Percentiles rank a stretch among this genome's conserved stretches.
Conservation (phyloP, 2,113 vertebrate species). For the Rallus limicola region DNA sequence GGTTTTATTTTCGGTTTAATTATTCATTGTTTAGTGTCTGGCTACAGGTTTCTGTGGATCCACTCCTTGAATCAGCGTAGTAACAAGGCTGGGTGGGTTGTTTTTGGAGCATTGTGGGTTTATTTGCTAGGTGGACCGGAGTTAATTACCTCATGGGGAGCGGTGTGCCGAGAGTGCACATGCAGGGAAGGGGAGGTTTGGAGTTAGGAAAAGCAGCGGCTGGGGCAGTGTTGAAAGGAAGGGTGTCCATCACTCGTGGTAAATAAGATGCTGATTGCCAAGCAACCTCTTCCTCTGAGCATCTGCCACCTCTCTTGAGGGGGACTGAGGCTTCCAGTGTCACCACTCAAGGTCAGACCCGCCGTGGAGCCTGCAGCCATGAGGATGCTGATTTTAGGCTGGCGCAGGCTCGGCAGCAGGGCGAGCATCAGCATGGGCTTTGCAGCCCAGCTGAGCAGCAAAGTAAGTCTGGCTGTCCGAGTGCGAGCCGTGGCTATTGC, state of each 20-base stretch:
- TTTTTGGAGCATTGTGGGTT: background rate
- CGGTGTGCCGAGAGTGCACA: background rate
- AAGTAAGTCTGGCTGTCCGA: background rate
- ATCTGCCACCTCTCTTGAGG: background rate
- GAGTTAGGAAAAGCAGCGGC: rapidly evolving
- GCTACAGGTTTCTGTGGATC: background rate
- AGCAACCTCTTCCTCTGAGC: background rate
- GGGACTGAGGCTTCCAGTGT: background rate
- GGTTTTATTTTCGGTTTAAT: conserved; percentile 9
- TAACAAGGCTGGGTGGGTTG: background rate
- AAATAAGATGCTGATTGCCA: background rate
- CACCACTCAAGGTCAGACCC: background rate
- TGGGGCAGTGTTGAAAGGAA: background rate
- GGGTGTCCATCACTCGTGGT: background rate
- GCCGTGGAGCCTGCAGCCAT: background rate
- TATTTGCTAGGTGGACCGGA: background rate
- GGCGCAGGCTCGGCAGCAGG: background rate
- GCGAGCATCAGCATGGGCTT: rapidly evolving
- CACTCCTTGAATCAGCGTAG: background rate
- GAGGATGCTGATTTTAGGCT: rapidly evolving
- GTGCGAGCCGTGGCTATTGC: rapidly evolving
- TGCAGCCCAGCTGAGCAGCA: background rate
- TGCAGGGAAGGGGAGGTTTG: background rate
- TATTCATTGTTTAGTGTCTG: background rate
- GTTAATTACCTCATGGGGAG: background rate